Conservation (phyloP, 2,797 vertebrate species). For the Crenichthys baileyi region DNA sequence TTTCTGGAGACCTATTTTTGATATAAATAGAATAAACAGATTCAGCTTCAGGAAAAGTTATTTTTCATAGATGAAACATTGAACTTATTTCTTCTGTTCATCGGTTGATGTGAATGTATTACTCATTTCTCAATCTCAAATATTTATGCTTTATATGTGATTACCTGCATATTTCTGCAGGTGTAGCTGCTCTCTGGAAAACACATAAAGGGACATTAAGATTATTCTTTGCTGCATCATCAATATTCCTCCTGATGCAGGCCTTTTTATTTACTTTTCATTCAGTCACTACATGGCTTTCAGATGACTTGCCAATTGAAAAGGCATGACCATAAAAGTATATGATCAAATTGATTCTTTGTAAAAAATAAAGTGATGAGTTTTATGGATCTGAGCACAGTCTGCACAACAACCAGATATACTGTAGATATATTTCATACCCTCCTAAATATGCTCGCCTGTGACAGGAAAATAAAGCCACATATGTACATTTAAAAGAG, state of each 20-base stretch:
- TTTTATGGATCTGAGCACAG: slow-evolving; percentile 65
- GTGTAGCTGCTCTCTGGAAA: slow-evolving; percentile 59
- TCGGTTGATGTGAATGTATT: slow-evolving; percentile 64
- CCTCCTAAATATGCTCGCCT: slow-evolving; percentile 74
- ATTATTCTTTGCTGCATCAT: slow-evolving; percentile 73
- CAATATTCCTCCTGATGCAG: slow-evolving; percentile 65
- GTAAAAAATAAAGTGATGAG: slow-evolving; percentile 67
- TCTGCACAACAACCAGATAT: slow-evolving; percentile 71
- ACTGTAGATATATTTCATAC: slow-evolving; percentile 76
- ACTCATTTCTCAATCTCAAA: slow-evolving; percentile 68
- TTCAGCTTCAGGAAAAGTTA: slow-evolving; percentile 46
- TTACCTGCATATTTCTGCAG: slow-evolving; percentile 57
- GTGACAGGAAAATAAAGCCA: slow-evolving; percentile 79
- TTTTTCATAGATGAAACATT: slow-evolving; percentile 64
- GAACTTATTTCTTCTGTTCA: slow-evolving; percentile 56
- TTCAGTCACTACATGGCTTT: slow-evolving; percentile 70
- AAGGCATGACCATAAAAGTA: slow-evolving; percentile 70
- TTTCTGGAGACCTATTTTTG: slow-evolving; percentile 20
- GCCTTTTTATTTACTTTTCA: slow-evolving; percentile 73
- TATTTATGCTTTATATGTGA: slow-evolving; percentile 69
- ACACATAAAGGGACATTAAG: slow-evolving; percentile 68
- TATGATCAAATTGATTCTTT: slow-evolving; percentile 78
- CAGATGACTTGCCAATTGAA: slow-evolving; percentile 69
- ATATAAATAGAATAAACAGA: slow-evolving; percentile 41
- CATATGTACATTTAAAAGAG: slow-evolving; percentile 81